Evolutionary conservation across 2,888 invertebrate genomes (phyloP).

Genomic region (Amblyjoppa proteus): DNA sequence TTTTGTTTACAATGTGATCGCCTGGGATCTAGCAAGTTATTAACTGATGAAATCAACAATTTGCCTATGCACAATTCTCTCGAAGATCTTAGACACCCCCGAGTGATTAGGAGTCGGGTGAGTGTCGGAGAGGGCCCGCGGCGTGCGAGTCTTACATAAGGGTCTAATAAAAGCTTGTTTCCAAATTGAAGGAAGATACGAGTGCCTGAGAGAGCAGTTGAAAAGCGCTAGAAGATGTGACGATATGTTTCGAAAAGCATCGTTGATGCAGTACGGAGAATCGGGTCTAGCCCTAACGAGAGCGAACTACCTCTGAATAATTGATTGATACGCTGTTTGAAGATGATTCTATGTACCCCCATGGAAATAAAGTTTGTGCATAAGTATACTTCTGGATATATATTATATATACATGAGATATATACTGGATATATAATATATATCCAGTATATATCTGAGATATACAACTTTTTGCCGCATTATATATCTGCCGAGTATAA

Average conservation of each 20-base stretch:
- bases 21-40: neutral
- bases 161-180: conserved; percentile 12
- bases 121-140: conserved; percentile 6
- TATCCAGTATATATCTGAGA: too few relatives aligned
- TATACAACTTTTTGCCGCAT: too few relatives aligned
- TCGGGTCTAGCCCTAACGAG: neutral
- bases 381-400: too few relatives aligned
- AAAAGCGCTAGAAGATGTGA: neutral
- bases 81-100: conserved; percentile 34
- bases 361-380: too few relatives aligned
- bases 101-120: conserved; percentile 25
- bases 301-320: neutral
- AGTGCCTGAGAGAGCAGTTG: neutral
- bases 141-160: neutral
- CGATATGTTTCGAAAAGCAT: neutral
- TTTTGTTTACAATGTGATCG: neutral
- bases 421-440: too few relatives aligned
- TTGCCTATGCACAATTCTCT: conserved; percentile 21
- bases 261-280: neutral
- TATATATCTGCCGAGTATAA: too few relatives aligned
- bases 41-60: neutral
- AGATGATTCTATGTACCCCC: too few relatives aligned
- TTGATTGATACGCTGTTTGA: too few relatives aligned
- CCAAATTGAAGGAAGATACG: conserved; percentile 1
- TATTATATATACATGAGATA: too few relatives aligned